Conservation (phyloP, 2,888 invertebrate species). For the Agrotis ipsilon region DNA sequence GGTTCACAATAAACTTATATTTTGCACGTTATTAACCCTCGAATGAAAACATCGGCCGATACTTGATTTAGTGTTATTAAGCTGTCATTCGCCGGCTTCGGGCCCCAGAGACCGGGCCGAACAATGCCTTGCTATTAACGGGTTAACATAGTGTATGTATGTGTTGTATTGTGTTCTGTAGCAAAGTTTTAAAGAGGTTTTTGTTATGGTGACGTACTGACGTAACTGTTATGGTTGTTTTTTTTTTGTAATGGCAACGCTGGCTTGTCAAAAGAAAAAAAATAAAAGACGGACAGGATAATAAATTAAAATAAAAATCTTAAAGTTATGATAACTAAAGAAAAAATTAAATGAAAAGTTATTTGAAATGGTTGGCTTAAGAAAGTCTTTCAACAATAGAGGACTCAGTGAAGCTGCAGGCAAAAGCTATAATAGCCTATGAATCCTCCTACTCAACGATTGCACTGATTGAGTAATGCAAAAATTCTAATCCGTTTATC, state of each 20-base stretch:
- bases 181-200: conserved; percentile 46
- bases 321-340: too few species aligned
- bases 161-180: conserved; percentile 25
- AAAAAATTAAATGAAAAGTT: too few species aligned
- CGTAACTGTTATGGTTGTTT: neutral
- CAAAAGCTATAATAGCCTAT: too few species aligned
- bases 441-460: too few species aligned
- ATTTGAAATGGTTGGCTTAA: too few species aligned
- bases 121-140: conserved; percentile 80
- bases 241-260: neutral
- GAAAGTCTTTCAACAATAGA: too few species aligned
- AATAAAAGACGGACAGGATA: too few species aligned
- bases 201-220: conserved; percentile 9
- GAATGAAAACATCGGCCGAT: conserved; percentile 77
- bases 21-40: conserved; percentile 76
- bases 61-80: conserved; percentile 88
- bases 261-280: neutral
- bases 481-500: too few species aligned
- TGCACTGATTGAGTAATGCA: too few species aligned
- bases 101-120: conserved; percentile 62
- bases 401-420: too few species aligned
- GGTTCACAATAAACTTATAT: conserved; percentile 77
- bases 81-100: conserved; percentile 80
- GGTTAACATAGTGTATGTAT: conserved; percentile 63
- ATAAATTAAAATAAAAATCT: too few species aligned